phyloP scores from a whole-genome alignment of 1,140 invertebrate species.

The Drosophila saltans region DNA sequence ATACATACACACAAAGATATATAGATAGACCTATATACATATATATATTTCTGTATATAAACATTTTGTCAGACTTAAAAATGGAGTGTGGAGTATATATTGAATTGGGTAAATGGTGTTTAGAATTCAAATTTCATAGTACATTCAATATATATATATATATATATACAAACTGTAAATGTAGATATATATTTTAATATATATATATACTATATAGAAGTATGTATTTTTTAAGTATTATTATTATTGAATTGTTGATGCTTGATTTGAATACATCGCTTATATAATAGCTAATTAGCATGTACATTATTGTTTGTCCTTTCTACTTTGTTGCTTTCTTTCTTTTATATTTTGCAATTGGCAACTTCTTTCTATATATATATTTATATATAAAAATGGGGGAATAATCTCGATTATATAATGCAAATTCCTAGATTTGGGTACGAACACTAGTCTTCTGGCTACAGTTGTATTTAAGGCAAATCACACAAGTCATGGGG shows the following conservation, averaged over 20 bases:
- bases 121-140: conserved; percentile 46
- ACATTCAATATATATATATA: conserved; percentile 26
- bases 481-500: conserved; percentile 64
- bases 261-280: conserved; percentile 53
- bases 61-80: conserved; percentile 72
- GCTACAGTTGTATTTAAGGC: conserved; percentile 69
- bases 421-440: background rate
- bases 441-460: conserved; percentile 44
- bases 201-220: conserved; percentile 32
- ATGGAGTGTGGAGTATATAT: conserved; percentile 62
- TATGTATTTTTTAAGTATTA: conserved; percentile 26
- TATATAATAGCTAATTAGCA: conserved; percentile 24
- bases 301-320: conserved; percentile 5
- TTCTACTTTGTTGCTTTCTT: background rate
- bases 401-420: conserved; percentile 5
- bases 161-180: conserved; percentile 27
- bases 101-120: conserved; percentile 23
- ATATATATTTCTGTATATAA: conserved; percentile 42
- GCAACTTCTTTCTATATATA: background rate
- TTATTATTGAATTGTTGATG: conserved; percentile 35
- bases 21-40: conserved; percentile 34
- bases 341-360: background rate
- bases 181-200: conserved; percentile 4
- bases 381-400: background rate
- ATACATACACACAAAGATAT: conserved; percentile 17